Base-by-base conservation (phyloP, 2,113 vertebrate genomes). In the Panthera uncia region DNA sequence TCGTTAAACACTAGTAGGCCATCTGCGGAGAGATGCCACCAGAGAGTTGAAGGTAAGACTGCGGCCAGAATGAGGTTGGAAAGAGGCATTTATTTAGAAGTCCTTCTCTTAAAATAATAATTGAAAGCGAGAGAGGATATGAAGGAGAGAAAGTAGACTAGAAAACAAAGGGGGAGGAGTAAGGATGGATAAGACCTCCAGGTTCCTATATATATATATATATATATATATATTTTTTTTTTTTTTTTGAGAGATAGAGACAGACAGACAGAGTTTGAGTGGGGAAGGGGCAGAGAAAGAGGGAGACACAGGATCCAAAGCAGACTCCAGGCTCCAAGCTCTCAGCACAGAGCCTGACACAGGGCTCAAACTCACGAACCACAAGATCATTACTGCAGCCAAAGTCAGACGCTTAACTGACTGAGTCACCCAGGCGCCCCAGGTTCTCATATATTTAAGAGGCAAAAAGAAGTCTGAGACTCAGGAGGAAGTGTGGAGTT, bases 71-170 rank as follows among this genome's bases (percentile, higher is more conserved):
- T 50, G n/a, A 79, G 33, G 41, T 25, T 68, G 45, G 36, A 57
- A 27, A 1, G 5, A 52, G 36, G 10, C n/a, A 57, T 63, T 84
- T 69, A 63, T 48, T 78, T 76, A 19, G 25, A 86, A 85, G 41
- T 57, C 11, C 89, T 97, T 36, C 25, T 94, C 36, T 89, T 90
- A 83, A 83, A 95, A 86, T 93, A 45, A 79, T 55, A 41, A 63
- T 61, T 63, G 52, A 88, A 91, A 94, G 61, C 31, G 65, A 73
- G 36, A 69, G 14, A 69, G 7, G 55, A 0, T 73, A 19, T 16
- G 15, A 79, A 63, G 83, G 10, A 68, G 21, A 87, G 61, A 86
- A 81, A 27, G 21, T 2, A 71, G 23, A 38, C 52, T 15, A 57
- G 55, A 78, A 90, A 82, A 82, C 36, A 82, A 83, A 21, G 21